Evolutionary conservation across 2,113 vertebrate species (phyloP), one percentile per base, ranked within the genome.

Genomic region (Orientallactaga bullata): DNA sequence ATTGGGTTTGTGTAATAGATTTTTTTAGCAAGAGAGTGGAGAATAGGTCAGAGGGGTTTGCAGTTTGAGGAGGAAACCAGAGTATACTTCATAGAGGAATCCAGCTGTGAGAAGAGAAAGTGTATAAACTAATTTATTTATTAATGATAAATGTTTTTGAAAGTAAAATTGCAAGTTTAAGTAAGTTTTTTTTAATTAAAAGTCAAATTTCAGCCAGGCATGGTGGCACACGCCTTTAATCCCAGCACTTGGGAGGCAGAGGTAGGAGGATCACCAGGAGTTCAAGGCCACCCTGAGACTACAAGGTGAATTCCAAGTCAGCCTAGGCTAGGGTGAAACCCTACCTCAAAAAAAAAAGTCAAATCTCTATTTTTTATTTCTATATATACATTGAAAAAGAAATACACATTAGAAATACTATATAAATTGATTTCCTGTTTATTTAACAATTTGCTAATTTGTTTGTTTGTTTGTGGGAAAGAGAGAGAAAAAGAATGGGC

Each of bases 371-470:
- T 55, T 55, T 47, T 55, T 55, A 55, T 55, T 55, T 55, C 55
- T 55, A 16, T 55, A 55, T 92, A 37, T 89, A 61, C 55, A 32
- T 87, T 93, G 65, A 61, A 91, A 89, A 94, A 89, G 35, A 79
- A 60, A 72, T 55, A 30, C 39, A 37, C 30, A 68, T 20, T 87
- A 42, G 66, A 82, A 95, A 72, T 74, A n/a, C 6, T 74, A 30
- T 74, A 32, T 89, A 8, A 81, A 66, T 63, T 61, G 35, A 60
- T 47, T 81, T 94, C 21, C 37, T 82, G 32, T 32, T 55, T 55
- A 66, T 71, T 60, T 88, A 83, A 92, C 21, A 58, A 86, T 4
- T 58, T 82, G 9, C 12, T 66, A 5, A 74, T 61, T n/a, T n/a
- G n/a, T n/a, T n/a, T n/a, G n/a, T n/a, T n/a, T n/a, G n/a, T n/a